Evolutionary conservation across 2,113 vertebrate genomes (phyloP).

Genomic region (Paedocypris sp.): DNA sequence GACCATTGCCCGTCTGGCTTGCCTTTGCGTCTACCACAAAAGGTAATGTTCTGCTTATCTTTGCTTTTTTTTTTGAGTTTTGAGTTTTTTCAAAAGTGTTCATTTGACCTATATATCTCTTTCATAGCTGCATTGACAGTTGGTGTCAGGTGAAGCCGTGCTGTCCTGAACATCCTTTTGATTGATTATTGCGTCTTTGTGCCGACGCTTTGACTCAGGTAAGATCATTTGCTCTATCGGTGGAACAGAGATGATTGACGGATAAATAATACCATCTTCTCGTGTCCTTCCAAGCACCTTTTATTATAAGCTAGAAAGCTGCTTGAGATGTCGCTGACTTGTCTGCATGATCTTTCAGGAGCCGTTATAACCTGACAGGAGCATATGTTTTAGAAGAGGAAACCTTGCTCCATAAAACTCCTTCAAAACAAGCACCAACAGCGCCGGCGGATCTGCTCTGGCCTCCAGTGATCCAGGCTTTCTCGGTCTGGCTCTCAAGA

Average conservation of each 20-base stretch:
- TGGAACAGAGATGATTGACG: no score
- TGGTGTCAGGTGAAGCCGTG: slow-evolving; percentile 70
- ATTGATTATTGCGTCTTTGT: slow-evolving; percentile 48
- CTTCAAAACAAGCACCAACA: not conserved
- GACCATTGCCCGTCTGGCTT: slow-evolving; percentile 65
- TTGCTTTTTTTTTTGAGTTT: no score
- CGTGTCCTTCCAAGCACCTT: no score
- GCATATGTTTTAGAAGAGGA: not conserved
- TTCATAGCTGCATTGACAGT: slow-evolving; percentile 64
- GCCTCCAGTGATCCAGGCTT: not conserved
- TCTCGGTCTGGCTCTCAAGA: not conserved
- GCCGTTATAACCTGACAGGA: not conserved
- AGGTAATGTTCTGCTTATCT: no score
- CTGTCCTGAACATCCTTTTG: slow-evolving; percentile 68
- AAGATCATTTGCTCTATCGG: not conserved
- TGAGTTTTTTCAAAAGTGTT: not conserved
- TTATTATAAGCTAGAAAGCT: no score
- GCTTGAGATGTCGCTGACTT: no score
- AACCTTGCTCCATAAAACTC: not conserved
- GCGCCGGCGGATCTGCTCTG: not conserved
- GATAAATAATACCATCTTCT: no score
- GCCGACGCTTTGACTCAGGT: slow-evolving; percentile 54
- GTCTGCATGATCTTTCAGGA: not conserved
- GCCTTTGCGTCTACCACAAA: slow-evolving; percentile 70
- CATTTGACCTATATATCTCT: not conserved